Conservation (phyloP, 2,113 vertebrate genomes). For the Sus scrofa region T2T-Sscrofa CM000817.6:54872501-54873000, state of each 20-base stretch:
- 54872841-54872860: not conserved
- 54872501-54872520: not conserved
- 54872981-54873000: not conserved
- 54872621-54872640: too few relatives aligned
- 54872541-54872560: not conserved
- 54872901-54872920: not conserved
- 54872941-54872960: not conserved
- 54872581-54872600: not conserved
- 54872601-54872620: not conserved
- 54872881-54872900: not conserved
- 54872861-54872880: not conserved
- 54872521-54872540: not conserved
- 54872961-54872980: not conserved
- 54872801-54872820: too few relatives aligned
- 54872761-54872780: too few relatives aligned
- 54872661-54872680: not conserved
- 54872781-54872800: too few relatives aligned
- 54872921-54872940: not conserved
- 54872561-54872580: not conserved
- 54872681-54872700: not conserved
- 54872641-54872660: not conserved
- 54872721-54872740: too few relatives aligned
- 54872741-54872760: too few relatives aligned
- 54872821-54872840: too few relatives aligned
- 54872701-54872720: not conserved